These are phyloP conservation scores for Meleagris gallopavo DNA, from an alignment of 2,113 vertebrate genomes.

Conservation along the genomic window DNA sequence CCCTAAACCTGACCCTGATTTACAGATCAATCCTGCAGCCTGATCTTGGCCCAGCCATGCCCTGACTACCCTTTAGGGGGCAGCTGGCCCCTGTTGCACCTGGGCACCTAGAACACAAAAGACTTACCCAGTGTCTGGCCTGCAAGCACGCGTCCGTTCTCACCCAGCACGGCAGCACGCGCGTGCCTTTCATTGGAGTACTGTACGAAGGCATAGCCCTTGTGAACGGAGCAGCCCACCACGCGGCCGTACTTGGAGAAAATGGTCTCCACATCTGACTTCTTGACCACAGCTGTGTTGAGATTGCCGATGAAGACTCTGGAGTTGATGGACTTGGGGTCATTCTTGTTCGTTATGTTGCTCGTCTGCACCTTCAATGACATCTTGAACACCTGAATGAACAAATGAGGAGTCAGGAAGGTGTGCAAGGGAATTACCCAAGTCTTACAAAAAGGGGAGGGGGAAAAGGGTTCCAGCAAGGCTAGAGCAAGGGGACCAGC, in stretches of 20 bases:
- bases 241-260: conserved; percentile 93
- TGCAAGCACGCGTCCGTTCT: conserved; percentile 90
- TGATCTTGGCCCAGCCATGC: background rate
- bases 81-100: background rate
- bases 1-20: background rate
- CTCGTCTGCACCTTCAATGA: conserved; percentile 94
- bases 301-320: conserved; percentile 97
- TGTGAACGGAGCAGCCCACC: conserved; percentile 91
- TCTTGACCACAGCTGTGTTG: conserved; percentile 94
- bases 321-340: conserved; percentile 95
- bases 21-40: too few species aligned
- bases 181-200: conserved; percentile 92
- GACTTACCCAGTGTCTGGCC: conserved; percentile 90
- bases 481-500: background rate
- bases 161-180: conserved; percentile 89
- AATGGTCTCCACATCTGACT: conserved; percentile 92
- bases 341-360: conserved; percentile 97
- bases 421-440: rapidly evolving
- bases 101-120: rapidly evolving
- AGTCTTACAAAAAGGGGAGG: background rate
- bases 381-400: conserved; percentile 80
- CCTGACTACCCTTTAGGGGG: background rate
- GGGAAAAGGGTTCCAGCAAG: background rate
- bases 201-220: conserved; percentile 94
- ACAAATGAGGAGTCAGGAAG: background rate